These are phyloP conservation scores for Cantharis flavilabris DNA, from an alignment of 2,888 invertebrate species.

Conservation along the genomic window DNA sequence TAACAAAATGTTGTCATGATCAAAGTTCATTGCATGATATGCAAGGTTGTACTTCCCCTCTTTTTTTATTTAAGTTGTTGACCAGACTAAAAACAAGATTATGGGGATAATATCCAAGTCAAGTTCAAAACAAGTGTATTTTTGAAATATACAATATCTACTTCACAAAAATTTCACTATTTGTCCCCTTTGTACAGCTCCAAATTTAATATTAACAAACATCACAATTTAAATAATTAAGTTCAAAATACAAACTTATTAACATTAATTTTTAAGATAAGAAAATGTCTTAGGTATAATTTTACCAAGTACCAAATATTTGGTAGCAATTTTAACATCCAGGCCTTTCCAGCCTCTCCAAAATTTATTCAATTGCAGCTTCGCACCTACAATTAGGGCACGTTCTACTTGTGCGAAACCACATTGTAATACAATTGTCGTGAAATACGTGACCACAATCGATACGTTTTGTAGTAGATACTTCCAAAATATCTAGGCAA, in stretches of 20 bases:
- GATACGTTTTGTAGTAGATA: conserved; percentile 16
- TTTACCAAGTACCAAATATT: not conserved
- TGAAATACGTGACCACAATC: conserved; percentile 33
- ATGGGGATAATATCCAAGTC: not conserved
- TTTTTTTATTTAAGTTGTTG: not conserved
- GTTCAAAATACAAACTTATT: not conserved
- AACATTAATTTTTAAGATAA: not conserved
- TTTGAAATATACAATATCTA: not conserved
- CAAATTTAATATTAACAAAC: not conserved
- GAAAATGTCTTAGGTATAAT: not conserved
- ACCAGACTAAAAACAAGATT: not conserved
- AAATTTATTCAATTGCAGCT: not conserved
- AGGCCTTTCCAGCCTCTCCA: not conserved
- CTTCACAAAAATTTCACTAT: not conserved
- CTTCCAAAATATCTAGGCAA: conserved; percentile 27
- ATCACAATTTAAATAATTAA: not conserved
- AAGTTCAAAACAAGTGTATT: not conserved
- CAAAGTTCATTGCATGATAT: not conserved
- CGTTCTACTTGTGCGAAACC: conserved; percentile 22
- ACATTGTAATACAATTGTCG: conserved; percentile 27
- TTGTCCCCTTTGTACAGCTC: not conserved
- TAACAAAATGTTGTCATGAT: no score
- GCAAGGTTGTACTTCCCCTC: not conserved
- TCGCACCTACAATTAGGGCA: conserved; percentile 28
- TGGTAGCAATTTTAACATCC: not conserved